phyloP scores from a whole-genome alignment of 2,888 invertebrate species.

The Alloscopus bannaensis region DNA sequence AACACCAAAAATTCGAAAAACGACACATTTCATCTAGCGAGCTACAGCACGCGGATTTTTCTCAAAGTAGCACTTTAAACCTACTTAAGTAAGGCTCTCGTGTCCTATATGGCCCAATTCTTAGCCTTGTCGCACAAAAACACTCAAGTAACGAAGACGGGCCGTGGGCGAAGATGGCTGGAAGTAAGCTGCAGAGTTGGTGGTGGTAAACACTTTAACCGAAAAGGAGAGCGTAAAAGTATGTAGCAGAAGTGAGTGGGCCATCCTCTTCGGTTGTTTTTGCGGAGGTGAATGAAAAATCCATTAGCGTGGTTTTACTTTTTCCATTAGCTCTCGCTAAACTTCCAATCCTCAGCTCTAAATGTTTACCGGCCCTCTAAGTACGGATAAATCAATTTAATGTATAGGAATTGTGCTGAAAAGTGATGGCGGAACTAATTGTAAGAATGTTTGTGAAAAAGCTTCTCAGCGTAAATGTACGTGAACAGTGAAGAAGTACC shows the following conservation, averaged over 20 bases:
- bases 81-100: neutral
- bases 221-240: slow-evolving; percentile 40
- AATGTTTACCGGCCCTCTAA: too few species aligned
- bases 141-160: slow-evolving; percentile 18
- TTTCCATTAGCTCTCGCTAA: too few species aligned
- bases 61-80: neutral
- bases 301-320: slow-evolving; percentile 52
- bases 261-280: slow-evolving; percentile 59
- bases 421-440: too few species aligned
- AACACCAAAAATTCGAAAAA: too few species aligned
- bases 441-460: too few species aligned
- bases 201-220: slow-evolving; percentile 3
- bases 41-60: neutral
- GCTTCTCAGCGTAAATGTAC: too few species aligned
- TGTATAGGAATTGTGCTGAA: too few species aligned
- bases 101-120: neutral
- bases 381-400: too few species aligned
- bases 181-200: too few species aligned
- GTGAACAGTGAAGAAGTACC: too few species aligned
- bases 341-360: too few species aligned
- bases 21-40: slow-evolving; percentile 51
- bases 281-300: slow-evolving; percentile 60
- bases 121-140: neutral
- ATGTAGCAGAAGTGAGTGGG: slow-evolving; percentile 53
- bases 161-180: too few species aligned